Evolutionary conservation across 92 coral and sea anemone species (phyloP).

Genomic region (Hydrozoanthus gracilis): DNA sequence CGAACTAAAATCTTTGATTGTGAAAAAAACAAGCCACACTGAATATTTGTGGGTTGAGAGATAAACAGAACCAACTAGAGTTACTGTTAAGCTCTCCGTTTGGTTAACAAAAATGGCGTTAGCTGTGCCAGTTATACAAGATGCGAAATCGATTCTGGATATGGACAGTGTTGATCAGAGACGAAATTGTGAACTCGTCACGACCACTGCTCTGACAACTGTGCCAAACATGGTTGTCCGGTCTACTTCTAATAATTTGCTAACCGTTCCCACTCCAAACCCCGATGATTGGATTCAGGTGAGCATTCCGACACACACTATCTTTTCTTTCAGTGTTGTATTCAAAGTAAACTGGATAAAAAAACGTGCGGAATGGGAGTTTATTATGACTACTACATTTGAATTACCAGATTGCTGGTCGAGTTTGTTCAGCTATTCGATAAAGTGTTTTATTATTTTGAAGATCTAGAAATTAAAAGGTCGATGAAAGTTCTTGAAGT

Average conservation of each 20-base stretch:
- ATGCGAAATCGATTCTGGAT: conserved; percentile 82
- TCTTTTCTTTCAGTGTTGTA: not conserved
- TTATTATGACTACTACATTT: conserved; percentile 26
- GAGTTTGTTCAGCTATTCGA: conserved; percentile 31
- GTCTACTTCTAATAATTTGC: conserved; percentile 32
- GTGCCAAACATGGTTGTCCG: conserved; percentile 77
- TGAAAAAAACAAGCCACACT: not conserved
- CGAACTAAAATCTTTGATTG: conserved; percentile 27
- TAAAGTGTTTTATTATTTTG: conserved; percentile 36
- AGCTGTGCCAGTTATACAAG: conserved; percentile 90
- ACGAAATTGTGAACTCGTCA: conserved; percentile 54
- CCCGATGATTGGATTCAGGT: conserved; percentile 88
- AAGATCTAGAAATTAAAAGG: conserved; percentile 27
- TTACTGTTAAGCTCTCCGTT: not conserved
- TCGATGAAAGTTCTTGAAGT: not conserved
- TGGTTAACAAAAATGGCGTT: conserved; percentile 70
- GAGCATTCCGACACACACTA: conserved; percentile 5
- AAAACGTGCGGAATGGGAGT: conserved; percentile 15
- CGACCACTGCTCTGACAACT: conserved; percentile 52
- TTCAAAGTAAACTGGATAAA: not conserved
- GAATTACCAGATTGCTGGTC: conserved; percentile 10
- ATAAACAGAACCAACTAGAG: conserved; percentile 17
- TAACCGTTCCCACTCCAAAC: conserved; percentile 49
- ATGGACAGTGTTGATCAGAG: conserved; percentile 45
- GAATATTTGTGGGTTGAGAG: conserved; percentile 48